These are phyloP conservation scores for Emesis russula DNA, from an alignment of 2,888 invertebrate genomes.

Conservation along the genomic window DNA sequence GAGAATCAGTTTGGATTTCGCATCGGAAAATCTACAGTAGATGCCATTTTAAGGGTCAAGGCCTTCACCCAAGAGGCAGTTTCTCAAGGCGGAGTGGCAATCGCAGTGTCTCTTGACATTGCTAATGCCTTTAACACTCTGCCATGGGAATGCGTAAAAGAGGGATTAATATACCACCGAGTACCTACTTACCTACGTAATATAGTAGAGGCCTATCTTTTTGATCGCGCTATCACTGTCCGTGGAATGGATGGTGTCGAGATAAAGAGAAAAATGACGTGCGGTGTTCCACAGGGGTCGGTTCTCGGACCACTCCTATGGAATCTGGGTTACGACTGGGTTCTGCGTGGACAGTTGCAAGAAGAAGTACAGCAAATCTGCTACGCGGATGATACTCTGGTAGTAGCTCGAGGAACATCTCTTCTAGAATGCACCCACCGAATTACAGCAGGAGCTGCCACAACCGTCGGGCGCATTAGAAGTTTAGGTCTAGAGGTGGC, in stretches of 20 bases:
- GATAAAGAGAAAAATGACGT: background rate
- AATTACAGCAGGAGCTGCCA: constrained; percentile 36
- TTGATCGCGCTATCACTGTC: background rate
- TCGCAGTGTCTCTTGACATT: background rate
- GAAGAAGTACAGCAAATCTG: background rate
- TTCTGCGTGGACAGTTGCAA: background rate
- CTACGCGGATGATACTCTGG: constrained; percentile 5
- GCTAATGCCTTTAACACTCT: background rate
- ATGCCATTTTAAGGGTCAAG: background rate
- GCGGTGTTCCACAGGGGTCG: background rate
- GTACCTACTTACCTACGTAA: background rate
- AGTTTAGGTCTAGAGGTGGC: constrained; percentile 18
- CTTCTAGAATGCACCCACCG: constrained; percentile 17
- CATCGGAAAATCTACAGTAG: background rate
- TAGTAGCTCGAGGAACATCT: background rate
- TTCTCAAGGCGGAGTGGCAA: background rate
- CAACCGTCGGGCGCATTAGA: constrained; percentile 22
- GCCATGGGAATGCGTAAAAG: background rate
- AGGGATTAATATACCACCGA: background rate
- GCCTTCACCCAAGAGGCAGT: background rate
- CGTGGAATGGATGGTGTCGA: background rate
- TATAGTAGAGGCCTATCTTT: background rate
- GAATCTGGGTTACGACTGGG: background rate
- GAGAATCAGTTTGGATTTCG: background rate
- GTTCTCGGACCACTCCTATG: background rate